Evolutionary conservation across 2,797 vertebrate genomes (phyloP), one percentile per base, ranked within the genome.

Genomic region (Poeciliopsis paucimaculata): DNA sequence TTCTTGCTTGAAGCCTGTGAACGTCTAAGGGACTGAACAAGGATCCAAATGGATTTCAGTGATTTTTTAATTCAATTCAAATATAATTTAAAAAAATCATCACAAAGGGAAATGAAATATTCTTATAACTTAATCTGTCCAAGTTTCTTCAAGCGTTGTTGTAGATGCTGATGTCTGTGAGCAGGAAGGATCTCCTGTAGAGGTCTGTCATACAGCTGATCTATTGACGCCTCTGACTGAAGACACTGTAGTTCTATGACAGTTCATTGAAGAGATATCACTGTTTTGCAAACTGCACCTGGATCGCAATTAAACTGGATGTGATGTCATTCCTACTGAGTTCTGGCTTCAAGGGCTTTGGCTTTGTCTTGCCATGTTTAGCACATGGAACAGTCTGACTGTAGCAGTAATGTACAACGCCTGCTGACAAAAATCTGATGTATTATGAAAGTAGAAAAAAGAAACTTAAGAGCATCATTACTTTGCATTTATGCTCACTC

Each of bases 1-100:
- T 66, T 77, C 31, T 57, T 77, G 45, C 78, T 81, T 78, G 43
- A 79, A 75, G 77, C 80, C 51, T 77, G 77, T 79, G 78, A 85
- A 78, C 47, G 68, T 82, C 77, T 81, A 46, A 60, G 57, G 36
- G 26, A 57, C 2, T 43, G 26, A 57, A 26, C 13, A 75, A 28
- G 26, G n/a, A 39, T 75, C 51, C 39, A 23, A n/a, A 55, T 41
- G 41, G 23, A 55, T 75, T 57, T 43, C 16, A 57, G 51, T 28
- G 1, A 26, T 68, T 68, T 39, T 39, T 68, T 41, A 41, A 39
- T 39, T 66, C 4, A 66, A 23, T 66, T 66, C 1, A 66, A 39
- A 39, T 68, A 26, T 68, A 39, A 66, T 23, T 5, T 2, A 23
- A 23, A 68, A 41, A 26, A 23, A 68, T 23, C 41, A 41, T 23